Conservation (phyloP, 2,113 vertebrate genomes). For the Mesocricetus auratus region DNA sequence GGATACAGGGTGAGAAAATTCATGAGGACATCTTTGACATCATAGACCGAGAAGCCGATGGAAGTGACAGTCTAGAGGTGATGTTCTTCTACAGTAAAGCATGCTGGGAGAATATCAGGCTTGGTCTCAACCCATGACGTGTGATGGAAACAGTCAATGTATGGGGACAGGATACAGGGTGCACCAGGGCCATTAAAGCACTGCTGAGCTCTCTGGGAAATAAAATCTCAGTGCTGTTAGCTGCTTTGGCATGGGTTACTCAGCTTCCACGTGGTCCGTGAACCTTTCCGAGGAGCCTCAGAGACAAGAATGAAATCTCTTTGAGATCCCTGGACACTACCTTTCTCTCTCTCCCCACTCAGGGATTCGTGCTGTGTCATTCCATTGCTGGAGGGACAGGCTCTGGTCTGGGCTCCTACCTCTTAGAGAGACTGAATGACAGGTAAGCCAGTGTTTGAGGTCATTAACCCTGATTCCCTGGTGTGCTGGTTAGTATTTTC, state of each 20-base stretch:
- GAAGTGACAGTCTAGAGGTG: constrained; percentile 99
- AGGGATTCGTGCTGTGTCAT: constrained; percentile 99
- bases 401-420: constrained; percentile 96
- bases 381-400: constrained; percentile 98
- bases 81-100: constrained; percentile 67
- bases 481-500: not conserved
- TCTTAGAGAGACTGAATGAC: constrained; percentile 97
- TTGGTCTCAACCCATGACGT: not conserved
- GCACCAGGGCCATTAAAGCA: not conserved
- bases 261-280: no score
- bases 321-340: not conserved
- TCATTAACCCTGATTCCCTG: not conserved
- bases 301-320: not conserved
- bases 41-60: constrained; percentile 98
- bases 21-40: constrained; percentile 99
- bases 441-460: constrained; percentile 86
- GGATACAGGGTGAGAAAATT: constrained; percentile 96
- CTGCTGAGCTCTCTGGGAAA: constrained; percentile 14
- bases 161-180: not conserved
- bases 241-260: not conserved
- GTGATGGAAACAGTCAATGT: not conserved
- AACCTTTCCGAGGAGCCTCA: constrained; percentile 1
- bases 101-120: not conserved
- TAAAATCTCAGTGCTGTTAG: not conserved
- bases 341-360: not conserved